Evolutionary conservation across 2,113 vertebrate species (phyloP), one percentile per base, ranked within the genome.

Genomic region (Phainopepla nitens): DNA sequence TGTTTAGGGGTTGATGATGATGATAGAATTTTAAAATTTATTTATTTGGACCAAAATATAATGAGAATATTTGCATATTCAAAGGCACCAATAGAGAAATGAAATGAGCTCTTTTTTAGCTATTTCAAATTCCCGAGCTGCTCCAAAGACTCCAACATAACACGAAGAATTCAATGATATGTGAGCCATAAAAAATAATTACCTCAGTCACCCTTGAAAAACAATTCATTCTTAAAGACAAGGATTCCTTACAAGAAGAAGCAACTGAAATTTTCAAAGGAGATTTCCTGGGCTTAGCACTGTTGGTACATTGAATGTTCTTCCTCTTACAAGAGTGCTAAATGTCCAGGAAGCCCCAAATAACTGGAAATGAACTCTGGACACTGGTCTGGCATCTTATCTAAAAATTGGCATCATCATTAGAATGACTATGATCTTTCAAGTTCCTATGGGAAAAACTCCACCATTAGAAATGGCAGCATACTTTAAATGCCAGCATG

Each of bases 261-360:
- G n/a, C 3, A 69, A 60, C 5, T 50, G n/a, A 56, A 82, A 45
- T 69, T 84, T 92, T 90, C 44, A 82, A 36, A 28, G n/a, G n/a
- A 82, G 45, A 44, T 75, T 87, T 89, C 36, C 45, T 54, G 36
- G 29, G 29, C 6, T n/a, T 68, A n/a, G 8, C 21, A 51, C 41
- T 11, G 8, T 27, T 0, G 0, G 12, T 41, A 29, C 0, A 1
- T 27, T n/a, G 60, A 71, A 79, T 2, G 1, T 1, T 11, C 57
- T 41, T 82, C 12, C 28, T 92, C 45, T 79, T 82, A 49, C 6
- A 41, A 60, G 87, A 65, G 3, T 66, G 25, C 13, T 33, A 62
- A 83, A 87, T 6, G 8, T 29, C 25, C 62, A 81, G 45, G 27
- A 70, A 75, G 17, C 20, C 39, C 35, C 42, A 69, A 11, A 77